phyloP scores from a whole-genome alignment of 2,113 vertebrate genomes.

The Petroica traversi region DNA sequence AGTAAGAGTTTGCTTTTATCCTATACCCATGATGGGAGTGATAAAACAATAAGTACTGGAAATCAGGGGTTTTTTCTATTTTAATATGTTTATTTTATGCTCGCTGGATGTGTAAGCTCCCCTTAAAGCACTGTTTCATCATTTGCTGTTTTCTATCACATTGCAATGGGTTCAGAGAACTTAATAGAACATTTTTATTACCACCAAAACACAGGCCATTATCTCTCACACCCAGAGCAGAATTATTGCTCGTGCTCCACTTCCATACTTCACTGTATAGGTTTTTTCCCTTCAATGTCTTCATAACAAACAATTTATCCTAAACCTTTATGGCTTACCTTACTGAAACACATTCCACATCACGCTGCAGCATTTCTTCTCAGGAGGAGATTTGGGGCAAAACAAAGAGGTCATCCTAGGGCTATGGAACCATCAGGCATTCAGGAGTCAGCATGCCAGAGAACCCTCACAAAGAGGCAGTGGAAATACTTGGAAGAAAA shows the following conservation, averaged over 20 bases:
- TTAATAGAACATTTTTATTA: constrained; percentile 44
- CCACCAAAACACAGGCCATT: neutral
- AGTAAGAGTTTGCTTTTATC: constrained; percentile 83
- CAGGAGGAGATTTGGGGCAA: neutral
- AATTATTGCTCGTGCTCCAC: constrained; percentile 32
- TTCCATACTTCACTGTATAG: neutral
- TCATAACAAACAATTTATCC: constrained; percentile 20
- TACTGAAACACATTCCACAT: neutral
- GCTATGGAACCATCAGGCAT: neutral
- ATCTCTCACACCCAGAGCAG: constrained; percentile 5
- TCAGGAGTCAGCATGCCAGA: neutral
- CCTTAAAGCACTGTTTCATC: constrained; percentile 55
- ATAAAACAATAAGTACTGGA: constrained; percentile 78
- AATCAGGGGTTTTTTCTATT: constrained; percentile 37
- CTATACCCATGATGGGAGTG: constrained; percentile 77
- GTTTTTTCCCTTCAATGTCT: neutral
- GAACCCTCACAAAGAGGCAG: neutral
- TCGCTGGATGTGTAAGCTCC: constrained; percentile 52
- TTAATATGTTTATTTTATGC: constrained; percentile 77
- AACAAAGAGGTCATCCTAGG: neutral
- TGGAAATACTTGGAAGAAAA: neutral
- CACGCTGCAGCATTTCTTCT: neutral
- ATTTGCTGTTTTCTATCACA: constrained; percentile 21
- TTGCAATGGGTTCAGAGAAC: constrained; percentile 42
- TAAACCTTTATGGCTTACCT: neutral